These are phyloP conservation scores for Cotesia glomerata DNA, from an alignment of 1,140 invertebrate genomes.

Conservation along the genomic window DNA sequence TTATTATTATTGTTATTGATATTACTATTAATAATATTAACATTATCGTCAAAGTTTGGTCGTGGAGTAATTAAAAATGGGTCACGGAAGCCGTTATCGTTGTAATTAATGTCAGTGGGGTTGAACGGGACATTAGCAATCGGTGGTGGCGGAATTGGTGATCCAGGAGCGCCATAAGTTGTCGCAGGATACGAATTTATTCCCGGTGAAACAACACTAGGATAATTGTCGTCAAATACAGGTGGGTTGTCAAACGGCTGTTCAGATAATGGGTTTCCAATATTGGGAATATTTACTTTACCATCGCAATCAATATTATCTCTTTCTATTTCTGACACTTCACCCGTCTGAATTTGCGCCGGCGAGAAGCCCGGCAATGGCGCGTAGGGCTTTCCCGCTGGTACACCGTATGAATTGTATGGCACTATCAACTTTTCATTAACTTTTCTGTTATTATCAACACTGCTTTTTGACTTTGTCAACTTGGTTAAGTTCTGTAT, in stretches of 20 bases:
- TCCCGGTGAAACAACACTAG: neutral
- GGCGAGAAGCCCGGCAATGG: neutral
- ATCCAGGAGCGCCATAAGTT: slow-evolving; percentile 30
- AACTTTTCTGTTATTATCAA: no score
- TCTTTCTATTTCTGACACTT: slow-evolving; percentile 22
- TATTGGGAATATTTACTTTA: slow-evolving; percentile 17
- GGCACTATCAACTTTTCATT: slow-evolving; percentile 25
- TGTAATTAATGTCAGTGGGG: no score
- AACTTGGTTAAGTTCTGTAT: neutral
- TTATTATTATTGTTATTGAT: slow-evolving; percentile 1
- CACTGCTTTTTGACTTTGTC: neutral
- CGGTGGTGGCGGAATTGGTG: neutral
- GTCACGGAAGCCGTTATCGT: no score
- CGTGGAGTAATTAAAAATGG: no score
- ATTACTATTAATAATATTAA: slow-evolving; percentile 2
- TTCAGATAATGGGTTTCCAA: neutral
- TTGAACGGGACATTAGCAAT: no score
- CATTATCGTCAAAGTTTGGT: neutral
- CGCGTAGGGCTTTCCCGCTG: neutral
- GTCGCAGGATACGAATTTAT: slow-evolving; percentile 18
- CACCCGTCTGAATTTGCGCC: slow-evolving; percentile 22
- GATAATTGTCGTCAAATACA: slow-evolving; percentile 16
- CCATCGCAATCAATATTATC: slow-evolving; percentile 14
- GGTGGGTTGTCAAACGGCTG: neutral
- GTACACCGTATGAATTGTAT: slow-evolving; percentile 19